phyloP scores from a whole-genome alignment of 2,888 invertebrate species.

The Poecilobothrus nobilitatus region DNA sequence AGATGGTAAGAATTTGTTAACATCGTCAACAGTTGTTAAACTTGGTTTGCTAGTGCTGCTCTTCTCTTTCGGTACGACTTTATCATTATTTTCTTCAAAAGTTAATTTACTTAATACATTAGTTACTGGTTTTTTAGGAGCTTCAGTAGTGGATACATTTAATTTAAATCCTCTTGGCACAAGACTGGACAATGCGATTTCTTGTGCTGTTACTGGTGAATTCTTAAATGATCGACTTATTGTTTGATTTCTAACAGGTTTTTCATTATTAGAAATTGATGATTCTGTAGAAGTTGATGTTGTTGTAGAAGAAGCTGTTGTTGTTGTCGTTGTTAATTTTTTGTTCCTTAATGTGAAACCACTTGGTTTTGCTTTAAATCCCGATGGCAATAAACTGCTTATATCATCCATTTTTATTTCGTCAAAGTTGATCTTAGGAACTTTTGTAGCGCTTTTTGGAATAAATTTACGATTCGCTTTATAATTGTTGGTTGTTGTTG shows the following conservation, averaged over 20 bases:
- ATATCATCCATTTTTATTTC: conserved; percentile 53
- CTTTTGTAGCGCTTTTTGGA: conserved; percentile 42
- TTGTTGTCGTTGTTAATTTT: conserved; percentile 28
- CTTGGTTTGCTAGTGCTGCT: conserved; percentile 42
- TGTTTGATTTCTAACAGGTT: conserved; percentile 39
- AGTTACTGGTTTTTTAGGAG: conserved; percentile 21
- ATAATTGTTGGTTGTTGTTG: conserved; percentile 45
- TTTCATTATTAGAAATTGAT: conserved; percentile 25
- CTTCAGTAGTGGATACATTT: conserved; percentile 41
- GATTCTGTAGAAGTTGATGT: conserved; percentile 28
- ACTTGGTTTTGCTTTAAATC: conserved; percentile 49
- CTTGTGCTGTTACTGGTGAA: conserved; percentile 48
- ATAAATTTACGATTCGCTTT: conserved; percentile 59
- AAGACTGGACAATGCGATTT: conserved; percentile 44
- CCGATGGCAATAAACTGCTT: conserved; percentile 54
- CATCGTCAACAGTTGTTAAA: conserved; percentile 49
- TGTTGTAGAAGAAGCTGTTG: conserved; percentile 42
- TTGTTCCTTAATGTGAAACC: conserved; percentile 47
- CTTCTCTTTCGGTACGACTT: conserved; percentile 47
- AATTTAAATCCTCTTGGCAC: conserved; percentile 57
- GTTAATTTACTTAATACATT: conserved; percentile 35
- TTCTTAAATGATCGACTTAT: conserved; percentile 50
- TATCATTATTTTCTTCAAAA: conserved; percentile 38
- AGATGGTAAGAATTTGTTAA: conserved; percentile 55
- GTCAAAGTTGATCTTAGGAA: conserved; percentile 44